A percentile compares a stretch with the other conserved stretches of the same genome.
phyloP scores from a whole-genome alignment of 2,797 vertebrate genomes.

The Atherinosoma microstoma region DNA sequence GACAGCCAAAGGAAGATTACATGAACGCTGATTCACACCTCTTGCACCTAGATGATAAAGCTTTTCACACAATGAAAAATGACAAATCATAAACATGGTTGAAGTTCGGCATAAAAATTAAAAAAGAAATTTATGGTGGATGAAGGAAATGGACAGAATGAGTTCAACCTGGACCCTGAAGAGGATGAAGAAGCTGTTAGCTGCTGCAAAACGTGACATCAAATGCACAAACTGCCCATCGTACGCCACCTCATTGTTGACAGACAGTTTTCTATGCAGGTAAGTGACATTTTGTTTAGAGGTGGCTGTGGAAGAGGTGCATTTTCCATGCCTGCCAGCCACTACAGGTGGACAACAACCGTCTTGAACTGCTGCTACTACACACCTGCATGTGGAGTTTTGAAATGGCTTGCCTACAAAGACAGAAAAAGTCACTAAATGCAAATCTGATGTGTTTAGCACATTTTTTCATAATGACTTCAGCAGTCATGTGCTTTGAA shows the following conservation, averaged over 20 bases:
- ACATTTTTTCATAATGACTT: no score
- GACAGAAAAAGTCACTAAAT: background rate
- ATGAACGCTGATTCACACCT: constrained; percentile 37
- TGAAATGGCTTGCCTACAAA: background rate
- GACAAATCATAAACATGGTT: background rate
- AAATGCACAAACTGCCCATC: background rate
- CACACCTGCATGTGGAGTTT: background rate
- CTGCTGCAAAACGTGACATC: background rate
- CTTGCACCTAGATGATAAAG: background rate
- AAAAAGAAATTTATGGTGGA: background rate
- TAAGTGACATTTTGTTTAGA: background rate
- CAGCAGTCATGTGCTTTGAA: no score
- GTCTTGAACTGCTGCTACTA: background rate
- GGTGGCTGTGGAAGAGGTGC: background rate
- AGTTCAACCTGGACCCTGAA: background rate
- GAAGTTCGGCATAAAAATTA: background rate
- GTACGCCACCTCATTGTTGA: background rate
- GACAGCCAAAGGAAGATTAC: constrained; percentile 3
- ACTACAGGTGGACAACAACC: background rate
- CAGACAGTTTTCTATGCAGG: background rate
- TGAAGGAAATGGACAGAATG: background rate
- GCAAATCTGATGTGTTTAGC: no score
- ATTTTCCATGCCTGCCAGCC: background rate
- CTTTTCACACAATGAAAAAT: background rate
- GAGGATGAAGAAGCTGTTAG: background rate